These are phyloP conservation scores for Diorhabda elongata DNA, from an alignment of 1,140 invertebrate species.

Conservation along the genomic window DNA sequence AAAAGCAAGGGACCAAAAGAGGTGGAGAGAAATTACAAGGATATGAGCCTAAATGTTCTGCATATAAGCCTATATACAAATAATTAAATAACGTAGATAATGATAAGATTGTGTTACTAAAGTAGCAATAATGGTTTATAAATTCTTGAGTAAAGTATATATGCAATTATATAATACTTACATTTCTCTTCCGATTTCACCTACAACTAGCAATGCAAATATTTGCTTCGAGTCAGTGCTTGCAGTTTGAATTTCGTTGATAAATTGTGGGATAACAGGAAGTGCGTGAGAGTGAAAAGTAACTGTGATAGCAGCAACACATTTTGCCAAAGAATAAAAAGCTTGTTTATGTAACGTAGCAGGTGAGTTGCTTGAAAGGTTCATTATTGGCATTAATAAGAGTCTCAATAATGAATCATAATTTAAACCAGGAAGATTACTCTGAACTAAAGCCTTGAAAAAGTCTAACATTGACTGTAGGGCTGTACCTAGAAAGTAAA, in stretches of 20 bases:
- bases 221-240: conserved; percentile 78
- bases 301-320: conserved; percentile 87
- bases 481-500: conserved; percentile 63
- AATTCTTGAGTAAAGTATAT: not conserved
- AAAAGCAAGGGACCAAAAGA: no score
- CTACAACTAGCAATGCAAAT: conserved; percentile 89
- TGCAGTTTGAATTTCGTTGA: conserved; percentile 74
- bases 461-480: conserved; percentile 87
- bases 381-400: conserved; percentile 52
- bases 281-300: conserved; percentile 68
- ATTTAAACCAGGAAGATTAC: conserved; percentile 71
- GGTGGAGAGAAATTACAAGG: no score
- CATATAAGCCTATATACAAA: no score
- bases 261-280: conserved; percentile 79
- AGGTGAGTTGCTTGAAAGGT: conserved; percentile 24
- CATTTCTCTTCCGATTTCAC: conserved; percentile 93
- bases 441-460: conserved; percentile 82
- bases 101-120: no score
- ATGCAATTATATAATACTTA: conserved; percentile 50
- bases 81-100: no score
- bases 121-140: no score
- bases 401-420: conserved; percentile 75
- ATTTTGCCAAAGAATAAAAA: conserved; percentile 90
- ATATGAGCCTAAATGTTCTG: no score
- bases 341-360: conserved; percentile 66